Percentiles rank a stretch among this genome's conserved stretches.
These are phyloP conservation scores for Troilus luridus DNA, from an alignment of 2,888 invertebrate genomes.

Conservation along the genomic window DNA sequence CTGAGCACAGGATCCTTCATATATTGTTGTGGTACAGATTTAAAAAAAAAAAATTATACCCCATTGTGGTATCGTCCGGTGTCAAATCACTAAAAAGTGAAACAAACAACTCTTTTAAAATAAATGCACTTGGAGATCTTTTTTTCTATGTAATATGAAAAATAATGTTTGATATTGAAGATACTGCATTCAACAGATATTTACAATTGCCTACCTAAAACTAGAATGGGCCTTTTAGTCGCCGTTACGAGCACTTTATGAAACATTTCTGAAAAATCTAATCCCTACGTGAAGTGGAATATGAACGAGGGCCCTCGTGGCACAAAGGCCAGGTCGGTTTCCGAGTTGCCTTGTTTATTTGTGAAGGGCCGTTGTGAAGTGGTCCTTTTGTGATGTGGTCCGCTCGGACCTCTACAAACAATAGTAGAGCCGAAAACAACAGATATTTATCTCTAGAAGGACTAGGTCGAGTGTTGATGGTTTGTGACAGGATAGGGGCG, in stretches of 20 bases:
- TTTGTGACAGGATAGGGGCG: neutral
- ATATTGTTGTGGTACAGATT: too few relatives aligned
- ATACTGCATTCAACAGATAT: too few relatives aligned
- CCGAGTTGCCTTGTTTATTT: conserved; percentile 4
- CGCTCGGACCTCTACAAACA: neutral
- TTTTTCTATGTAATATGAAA: too few relatives aligned
- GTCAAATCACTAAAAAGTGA: too few relatives aligned
- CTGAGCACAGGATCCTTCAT: too few relatives aligned
- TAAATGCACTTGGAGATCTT: too few relatives aligned
- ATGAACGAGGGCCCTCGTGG: neutral
- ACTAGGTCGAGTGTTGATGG: neutral
- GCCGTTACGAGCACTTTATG: neutral
- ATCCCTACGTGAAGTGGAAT: neutral
- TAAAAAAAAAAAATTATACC: too few relatives aligned
- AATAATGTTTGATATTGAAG: too few relatives aligned
- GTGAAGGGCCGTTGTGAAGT: conserved; percentile 8
- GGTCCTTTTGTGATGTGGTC: neutral
- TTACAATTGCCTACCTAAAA: neutral
- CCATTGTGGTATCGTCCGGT: too few relatives aligned
- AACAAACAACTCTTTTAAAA: too few relatives aligned
- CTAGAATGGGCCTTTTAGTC: neutral
- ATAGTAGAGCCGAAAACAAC: conserved; percentile 1
- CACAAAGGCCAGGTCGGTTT: neutral
- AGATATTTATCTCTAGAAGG: neutral
- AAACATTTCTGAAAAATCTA: conserved; percentile 6